A percentile compares a stretch with the other conserved stretches of the same genome.
Evolutionary conservation across 2,888 invertebrate species (phyloP).

Genomic region (Athetis lepigone): DNA sequence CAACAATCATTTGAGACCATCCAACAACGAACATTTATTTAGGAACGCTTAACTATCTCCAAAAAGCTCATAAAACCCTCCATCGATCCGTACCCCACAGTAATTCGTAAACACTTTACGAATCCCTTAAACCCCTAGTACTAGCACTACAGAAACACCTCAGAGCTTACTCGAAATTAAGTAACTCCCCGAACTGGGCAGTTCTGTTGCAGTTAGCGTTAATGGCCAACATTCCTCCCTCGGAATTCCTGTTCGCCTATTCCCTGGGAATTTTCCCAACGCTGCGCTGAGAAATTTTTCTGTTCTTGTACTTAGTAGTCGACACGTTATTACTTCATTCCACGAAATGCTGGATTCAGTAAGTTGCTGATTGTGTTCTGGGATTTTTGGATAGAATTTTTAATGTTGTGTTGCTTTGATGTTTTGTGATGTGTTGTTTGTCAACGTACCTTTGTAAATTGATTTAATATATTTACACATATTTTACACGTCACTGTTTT

Average conservation of each 20-base stretch:
- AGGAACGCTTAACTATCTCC: not conserved
- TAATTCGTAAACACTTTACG: conserved; percentile 42
- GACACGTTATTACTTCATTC: conserved; percentile 62
- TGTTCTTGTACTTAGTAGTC: conserved; percentile 49
- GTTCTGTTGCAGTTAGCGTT: conserved; percentile 74
- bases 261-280: conserved; percentile 58
- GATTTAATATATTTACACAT: no score
- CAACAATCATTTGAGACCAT: not conserved
- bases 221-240: conserved; percentile 73
- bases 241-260: conserved; percentile 66
- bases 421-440: not conserved
- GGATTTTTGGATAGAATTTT: conserved; percentile 33
- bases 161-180: conserved; percentile 72
- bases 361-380: conserved; percentile 13
- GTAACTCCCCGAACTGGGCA: conserved; percentile 71
- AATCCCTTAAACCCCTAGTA: conserved; percentile 40
- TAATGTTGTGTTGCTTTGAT: conserved; percentile 14
- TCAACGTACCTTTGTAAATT: no score
- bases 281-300: conserved; percentile 59
- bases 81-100: conserved; percentile 17
- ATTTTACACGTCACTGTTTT: no score
- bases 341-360: conserved; percentile 44
- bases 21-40: not conserved
- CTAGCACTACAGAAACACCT: conserved; percentile 58
- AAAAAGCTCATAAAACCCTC: conserved; percentile 13